Conservation (phyloP, 2,113 vertebrate species). For the Lepus americanus region DNA sequence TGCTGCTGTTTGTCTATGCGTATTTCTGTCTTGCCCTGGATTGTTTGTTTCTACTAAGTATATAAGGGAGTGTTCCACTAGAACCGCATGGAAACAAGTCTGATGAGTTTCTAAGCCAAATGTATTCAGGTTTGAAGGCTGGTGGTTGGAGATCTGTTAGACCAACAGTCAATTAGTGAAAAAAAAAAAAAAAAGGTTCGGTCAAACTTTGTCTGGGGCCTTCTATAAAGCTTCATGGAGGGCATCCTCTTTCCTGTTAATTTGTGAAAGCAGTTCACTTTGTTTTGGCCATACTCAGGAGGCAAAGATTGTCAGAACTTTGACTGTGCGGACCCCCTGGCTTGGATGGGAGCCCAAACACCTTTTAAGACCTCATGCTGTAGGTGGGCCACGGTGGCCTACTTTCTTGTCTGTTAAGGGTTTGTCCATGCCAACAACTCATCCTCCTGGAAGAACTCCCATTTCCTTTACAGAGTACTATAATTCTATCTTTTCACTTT, state of each 20-base stretch:
- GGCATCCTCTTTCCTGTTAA: background rate
- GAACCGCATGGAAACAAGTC: background rate
- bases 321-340: background rate
- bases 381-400: background rate
- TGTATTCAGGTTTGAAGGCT: background rate
- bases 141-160: background rate
- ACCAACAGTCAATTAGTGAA: background rate
- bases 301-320: background rate
- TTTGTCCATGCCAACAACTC: background rate
- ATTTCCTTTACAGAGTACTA: background rate
- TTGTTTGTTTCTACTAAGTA: background rate
- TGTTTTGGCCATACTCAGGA: background rate
- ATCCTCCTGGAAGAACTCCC: background rate
- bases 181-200: background rate
- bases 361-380: background rate
- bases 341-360: background rate
- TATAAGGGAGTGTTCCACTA: background rate
- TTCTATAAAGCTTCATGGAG: background rate
- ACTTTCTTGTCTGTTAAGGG: background rate
- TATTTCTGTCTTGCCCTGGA: background rate
- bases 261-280: constrained; percentile 14
- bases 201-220: background rate
- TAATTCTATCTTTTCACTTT: constrained; percentile 27
- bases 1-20: background rate
- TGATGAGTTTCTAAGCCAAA: background rate